Evolutionary conservation across 2,888 invertebrate species (phyloP).

Genomic region (Archips xylosteana): DNA sequence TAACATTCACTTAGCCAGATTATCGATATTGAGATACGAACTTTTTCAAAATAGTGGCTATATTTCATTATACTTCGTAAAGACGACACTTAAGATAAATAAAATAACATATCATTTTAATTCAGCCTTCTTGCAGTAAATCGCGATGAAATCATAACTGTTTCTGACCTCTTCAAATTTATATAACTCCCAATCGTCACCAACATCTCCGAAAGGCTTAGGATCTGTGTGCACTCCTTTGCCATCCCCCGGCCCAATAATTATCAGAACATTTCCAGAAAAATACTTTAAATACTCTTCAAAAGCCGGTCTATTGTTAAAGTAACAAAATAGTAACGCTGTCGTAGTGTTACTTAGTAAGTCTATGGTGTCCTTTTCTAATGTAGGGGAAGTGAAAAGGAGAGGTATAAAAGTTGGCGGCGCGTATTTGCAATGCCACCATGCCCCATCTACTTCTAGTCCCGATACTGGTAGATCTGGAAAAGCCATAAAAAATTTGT

Average conservation of each 20-base stretch:
- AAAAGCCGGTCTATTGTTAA: slow-evolving; percentile 90
- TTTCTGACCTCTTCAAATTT: slow-evolving; percentile 85
- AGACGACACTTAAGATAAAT: not conserved
- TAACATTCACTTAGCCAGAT: too few species aligned
- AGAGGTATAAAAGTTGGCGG: slow-evolving; percentile 89
- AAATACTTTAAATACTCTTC: slow-evolving; percentile 87
- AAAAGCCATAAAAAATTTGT: too few species aligned
- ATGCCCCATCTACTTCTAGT: slow-evolving; percentile 91
- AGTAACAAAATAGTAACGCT: slow-evolving; percentile 92
- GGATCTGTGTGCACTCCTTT: slow-evolving; percentile 90
- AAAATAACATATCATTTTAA: not conserved
- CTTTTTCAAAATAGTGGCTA: too few species aligned
- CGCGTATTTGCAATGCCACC: slow-evolving; percentile 93
- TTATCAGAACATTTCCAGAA: slow-evolving; percentile 87
- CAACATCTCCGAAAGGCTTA: slow-evolving; percentile 86
- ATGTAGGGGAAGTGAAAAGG: slow-evolving; percentile 77
- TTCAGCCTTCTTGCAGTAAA: slow-evolving; percentile 72
- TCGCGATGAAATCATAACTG: slow-evolving; percentile 88
- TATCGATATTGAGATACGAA: too few species aligned
- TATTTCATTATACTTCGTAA: too few species aligned
- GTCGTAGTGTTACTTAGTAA: slow-evolving; percentile 72
- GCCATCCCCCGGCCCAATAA: slow-evolving; percentile 89
- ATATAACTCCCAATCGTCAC: slow-evolving; percentile 85
- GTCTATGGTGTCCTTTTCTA: slow-evolving; percentile 66
- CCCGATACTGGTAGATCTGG: slow-evolving; percentile 88